Evolutionary conservation across 2,797 vertebrate species (phyloP), one percentile per base, ranked within the genome.

Genomic region (Tenualosa ilisha): DNA sequence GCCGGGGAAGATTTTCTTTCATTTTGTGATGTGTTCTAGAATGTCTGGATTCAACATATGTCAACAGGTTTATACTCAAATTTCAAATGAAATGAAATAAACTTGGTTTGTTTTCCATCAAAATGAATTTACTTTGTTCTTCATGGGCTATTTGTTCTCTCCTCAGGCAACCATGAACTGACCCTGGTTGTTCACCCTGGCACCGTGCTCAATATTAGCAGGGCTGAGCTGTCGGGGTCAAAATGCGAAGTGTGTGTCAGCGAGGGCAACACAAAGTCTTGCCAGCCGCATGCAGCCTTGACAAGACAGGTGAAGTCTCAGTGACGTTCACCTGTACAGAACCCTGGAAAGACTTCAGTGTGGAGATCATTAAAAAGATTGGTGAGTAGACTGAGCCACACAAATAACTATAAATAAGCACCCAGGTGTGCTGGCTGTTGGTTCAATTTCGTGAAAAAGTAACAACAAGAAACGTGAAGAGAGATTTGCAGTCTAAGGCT

Each of bases 331-430:
- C 24, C 0, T 95, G 94, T 88, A 0, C 86, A 79, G 88, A 46
- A 84, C 94, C 93, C 65, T 88, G 94, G 85, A 89, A 93, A 51
- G 85, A 87, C 1, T 95, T 94, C 88, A 91, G 0, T 0, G 91
- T 96, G 84, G 90, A 94, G 84, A 90, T 94, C 65, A 50, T 85
- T 46, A 89, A 12, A 84, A 86, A 82, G 1, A 93, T 93, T 49
- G 92, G 95, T 96, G 87, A 92, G 90, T 6, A 51, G 17, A 56
- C 12, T 43, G 7, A 54, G 11, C 37, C 9, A 6, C 43, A 37
- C 13, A 4, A 40, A 37, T 13, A 56, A 56, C 20, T 4, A 20
- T 56, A 22, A 56, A 56, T 22, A 56, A 22, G 20, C 20, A 6
- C 20, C 17, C 54, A 56, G n/a, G 63, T 65, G 24, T 1, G 24